phyloP scores from a whole-genome alignment of 2,113 vertebrate species.

The Struthio camelus region DNA sequence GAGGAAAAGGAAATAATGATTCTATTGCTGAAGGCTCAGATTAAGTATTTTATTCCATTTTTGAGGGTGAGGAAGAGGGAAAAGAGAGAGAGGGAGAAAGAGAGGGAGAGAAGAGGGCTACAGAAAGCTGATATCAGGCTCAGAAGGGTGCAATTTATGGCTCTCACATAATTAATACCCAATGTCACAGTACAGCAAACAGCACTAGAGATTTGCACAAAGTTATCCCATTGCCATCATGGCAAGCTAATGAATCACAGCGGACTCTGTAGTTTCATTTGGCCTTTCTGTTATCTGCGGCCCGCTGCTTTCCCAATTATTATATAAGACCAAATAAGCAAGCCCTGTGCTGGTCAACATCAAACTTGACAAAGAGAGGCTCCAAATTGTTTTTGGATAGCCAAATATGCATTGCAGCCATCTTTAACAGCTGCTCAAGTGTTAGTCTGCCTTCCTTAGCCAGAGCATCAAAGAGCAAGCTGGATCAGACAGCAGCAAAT shows the following conservation, averaged over 20 bases:
- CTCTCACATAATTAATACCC: not conserved
- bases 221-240: not conserved
- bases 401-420: not conserved
- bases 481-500: not conserved
- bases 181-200: fast-evolving
- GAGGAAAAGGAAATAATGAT: not conserved
- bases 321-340: not conserved
- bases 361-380: not conserved
- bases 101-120: not conserved
- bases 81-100: not conserved
- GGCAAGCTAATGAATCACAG: not conserved
- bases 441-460: not conserved
- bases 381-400: not conserved
- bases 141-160: not conserved
- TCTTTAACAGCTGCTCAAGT: conserved; percentile 6
- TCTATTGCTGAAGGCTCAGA: not conserved
- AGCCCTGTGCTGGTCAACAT: fast-evolving
- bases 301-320: conserved; percentile 1
- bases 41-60: not conserved
- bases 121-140: not conserved
- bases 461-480: not conserved
- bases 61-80: not conserved
- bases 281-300: not conserved
- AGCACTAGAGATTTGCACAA: not conserved
- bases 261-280: not conserved